Percentiles rank a stretch among this genome's conserved stretches.
These are phyloP conservation scores for Gandaritis pyraliata DNA, from an alignment of 2,888 invertebrate genomes.

Conservation along the genomic window DNA sequence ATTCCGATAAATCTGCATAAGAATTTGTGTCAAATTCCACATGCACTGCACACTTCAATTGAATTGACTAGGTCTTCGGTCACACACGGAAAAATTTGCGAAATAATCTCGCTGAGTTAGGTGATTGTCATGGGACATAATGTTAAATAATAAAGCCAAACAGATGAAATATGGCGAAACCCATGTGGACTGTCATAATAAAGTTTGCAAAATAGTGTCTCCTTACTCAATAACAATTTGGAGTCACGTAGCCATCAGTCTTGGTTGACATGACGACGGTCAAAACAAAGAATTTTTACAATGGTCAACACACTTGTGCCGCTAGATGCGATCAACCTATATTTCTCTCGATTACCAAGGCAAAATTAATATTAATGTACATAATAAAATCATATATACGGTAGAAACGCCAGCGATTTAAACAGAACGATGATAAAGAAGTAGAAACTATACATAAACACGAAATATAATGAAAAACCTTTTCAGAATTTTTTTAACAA, in stretches of 20 bases:
- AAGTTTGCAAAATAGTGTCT: conserved; percentile 40
- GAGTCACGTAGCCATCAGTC: conserved; percentile 39
- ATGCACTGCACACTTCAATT: conserved; percentile 30
- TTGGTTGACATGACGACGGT: conserved; percentile 33
- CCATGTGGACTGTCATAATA: conserved; percentile 32
- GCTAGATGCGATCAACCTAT: conserved; percentile 35
- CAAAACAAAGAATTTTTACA: conserved; percentile 41
- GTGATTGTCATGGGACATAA: conserved; percentile 33
- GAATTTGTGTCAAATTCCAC: conserved; percentile 41
- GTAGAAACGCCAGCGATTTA: conserved; percentile 4
- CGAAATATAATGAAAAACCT: no score
- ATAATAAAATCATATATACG: conserved; percentile 28
- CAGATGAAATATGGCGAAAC: conserved; percentile 39
- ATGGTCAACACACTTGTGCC: conserved; percentile 18
- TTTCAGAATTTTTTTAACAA: conserved; percentile 30
- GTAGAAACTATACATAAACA: conserved; percentile 20
- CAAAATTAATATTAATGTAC: conserved; percentile 21
- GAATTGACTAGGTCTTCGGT: conserved; percentile 5
- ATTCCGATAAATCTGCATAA: conserved; percentile 33
- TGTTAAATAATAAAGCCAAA: conserved; percentile 37
- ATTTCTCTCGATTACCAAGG: conserved; percentile 35
- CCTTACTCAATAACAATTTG: conserved; percentile 46
- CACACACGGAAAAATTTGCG: conserved; percentile 20
- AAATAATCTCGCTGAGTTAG: conserved; percentile 24
- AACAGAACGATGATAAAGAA: conserved; percentile 1